These are phyloP conservation scores for Oncorhynchus tshawytscha DNA, from an alignment of 2,113 vertebrate genomes.

Conservation along the genomic window DNA sequence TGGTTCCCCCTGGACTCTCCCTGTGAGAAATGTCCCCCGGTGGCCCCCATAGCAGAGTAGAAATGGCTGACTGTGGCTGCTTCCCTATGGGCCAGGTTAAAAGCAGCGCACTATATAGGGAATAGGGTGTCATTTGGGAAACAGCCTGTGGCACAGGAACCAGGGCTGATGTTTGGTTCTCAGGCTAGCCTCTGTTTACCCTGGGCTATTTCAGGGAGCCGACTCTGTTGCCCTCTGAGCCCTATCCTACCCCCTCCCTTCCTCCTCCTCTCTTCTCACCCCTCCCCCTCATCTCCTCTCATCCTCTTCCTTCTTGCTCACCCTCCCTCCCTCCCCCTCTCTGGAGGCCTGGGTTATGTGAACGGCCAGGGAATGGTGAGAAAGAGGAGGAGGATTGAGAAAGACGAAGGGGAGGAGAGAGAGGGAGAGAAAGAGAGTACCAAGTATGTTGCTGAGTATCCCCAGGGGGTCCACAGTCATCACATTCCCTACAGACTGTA, in stretches of 20 bases:
- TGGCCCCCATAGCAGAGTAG: slow-evolving; percentile 9
- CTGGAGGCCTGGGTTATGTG: slow-evolving; percentile 92
- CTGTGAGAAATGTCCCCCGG: slow-evolving; percentile 43
- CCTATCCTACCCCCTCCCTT: slow-evolving; percentile 52
- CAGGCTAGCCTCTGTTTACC: slow-evolving; percentile 84
- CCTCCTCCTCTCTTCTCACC: slow-evolving; percentile 32
- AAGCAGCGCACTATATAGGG: not conserved
- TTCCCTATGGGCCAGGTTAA: too few relatives aligned
- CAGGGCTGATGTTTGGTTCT: slow-evolving; percentile 75
- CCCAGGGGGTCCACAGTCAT: slow-evolving; percentile 66
- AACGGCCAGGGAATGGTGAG: slow-evolving; percentile 76
- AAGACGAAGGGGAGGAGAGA: slow-evolving; percentile 5
- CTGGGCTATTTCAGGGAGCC: slow-evolving; percentile 83
- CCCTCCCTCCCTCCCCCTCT: slow-evolving; percentile 59
- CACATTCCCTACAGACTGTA: slow-evolving; percentile 79
- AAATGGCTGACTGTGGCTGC: not conserved
- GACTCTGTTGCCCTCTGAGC: slow-evolving; percentile 65
- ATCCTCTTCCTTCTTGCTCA: slow-evolving; percentile 44
- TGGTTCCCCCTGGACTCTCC: slow-evolving; percentile 32
- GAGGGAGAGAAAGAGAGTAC: slow-evolving; percentile 48
- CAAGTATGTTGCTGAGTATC: slow-evolving; percentile 17
- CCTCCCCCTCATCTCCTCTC: slow-evolving; percentile 59
- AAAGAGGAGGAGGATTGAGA: slow-evolving; percentile 48
- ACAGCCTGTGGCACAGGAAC: slow-evolving; percentile 63
- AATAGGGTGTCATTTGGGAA: slow-evolving; percentile 11